Conservation (phyloP, 2,888 invertebrate species). For the Agonopterix alstromeriana region DNA sequence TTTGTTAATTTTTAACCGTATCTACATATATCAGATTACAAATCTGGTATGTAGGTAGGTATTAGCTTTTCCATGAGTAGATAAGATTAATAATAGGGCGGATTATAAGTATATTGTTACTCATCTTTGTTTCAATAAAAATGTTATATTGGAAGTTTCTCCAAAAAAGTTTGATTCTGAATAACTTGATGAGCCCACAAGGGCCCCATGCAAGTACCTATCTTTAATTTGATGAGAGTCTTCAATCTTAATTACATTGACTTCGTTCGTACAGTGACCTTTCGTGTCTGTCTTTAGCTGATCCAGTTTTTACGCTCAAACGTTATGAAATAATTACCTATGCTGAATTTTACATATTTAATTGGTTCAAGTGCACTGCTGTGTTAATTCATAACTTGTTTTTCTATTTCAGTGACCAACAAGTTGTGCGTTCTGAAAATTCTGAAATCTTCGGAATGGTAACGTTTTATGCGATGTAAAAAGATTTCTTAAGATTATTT, state of each 20-base stretch:
- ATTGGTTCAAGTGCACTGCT: constrained; percentile 1
- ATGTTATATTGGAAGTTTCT: too few species aligned
- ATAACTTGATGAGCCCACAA: too few species aligned
- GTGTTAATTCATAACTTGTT: neutral
- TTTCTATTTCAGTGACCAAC: constrained; percentile 9
- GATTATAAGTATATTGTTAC: too few species aligned
- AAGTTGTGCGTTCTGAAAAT: constrained; percentile 1
- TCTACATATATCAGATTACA: too few species aligned
- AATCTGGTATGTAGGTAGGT: too few species aligned
- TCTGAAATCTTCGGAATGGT: neutral
- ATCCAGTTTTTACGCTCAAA: neutral
- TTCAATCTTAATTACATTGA: constrained; percentile 7
- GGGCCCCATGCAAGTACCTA: too few species aligned
- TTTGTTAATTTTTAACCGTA: too few species aligned
- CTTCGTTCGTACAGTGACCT: constrained; percentile 12
- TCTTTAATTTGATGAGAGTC: neutral
- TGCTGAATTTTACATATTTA: constrained; percentile 1
- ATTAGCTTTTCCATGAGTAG: too few species aligned
- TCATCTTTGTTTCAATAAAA: too few species aligned
- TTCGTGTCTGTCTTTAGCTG: constrained; percentile 1
- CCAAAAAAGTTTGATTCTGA: too few species aligned
- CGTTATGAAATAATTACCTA: constrained; percentile 2
- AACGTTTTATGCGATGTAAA: neutral
- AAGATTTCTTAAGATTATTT: neutral
- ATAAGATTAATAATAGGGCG: too few species aligned